phyloP scores from a whole-genome alignment of 2,113 vertebrate genomes.

The Conger conger region DNA sequence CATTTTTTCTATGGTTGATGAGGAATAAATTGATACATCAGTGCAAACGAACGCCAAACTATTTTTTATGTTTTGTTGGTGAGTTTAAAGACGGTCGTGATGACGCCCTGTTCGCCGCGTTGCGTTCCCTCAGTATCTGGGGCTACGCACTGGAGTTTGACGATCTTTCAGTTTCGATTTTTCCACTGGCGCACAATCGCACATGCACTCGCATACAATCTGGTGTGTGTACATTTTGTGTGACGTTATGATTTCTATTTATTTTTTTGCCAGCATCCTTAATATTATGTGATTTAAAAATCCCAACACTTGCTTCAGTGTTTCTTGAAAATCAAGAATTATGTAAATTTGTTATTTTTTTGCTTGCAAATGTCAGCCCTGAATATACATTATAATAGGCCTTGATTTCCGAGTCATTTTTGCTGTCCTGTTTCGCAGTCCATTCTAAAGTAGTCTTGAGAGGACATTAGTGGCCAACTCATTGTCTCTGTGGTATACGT shows the following conservation, averaged over 20 bases:
- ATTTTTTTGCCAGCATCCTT: neutral
- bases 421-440: neutral
- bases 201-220: neutral
- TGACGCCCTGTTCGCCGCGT: neutral
- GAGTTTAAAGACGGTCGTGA: neutral
- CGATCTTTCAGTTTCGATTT: neutral
- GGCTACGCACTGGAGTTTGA: neutral
- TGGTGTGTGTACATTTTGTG: neutral
- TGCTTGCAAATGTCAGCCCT: neutral
- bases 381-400: neutral
- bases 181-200: neutral
- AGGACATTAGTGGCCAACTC: neutral
- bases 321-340: neutral
- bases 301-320: neutral
- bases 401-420: neutral
- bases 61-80: constrained; percentile 11
- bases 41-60: constrained; percentile 12
- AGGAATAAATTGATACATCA: constrained; percentile 25
- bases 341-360: neutral
- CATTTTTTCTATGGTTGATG: constrained; percentile 16
- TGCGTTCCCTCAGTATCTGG: neutral
- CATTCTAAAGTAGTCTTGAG: neutral
- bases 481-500: neutral
- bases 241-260: neutral
- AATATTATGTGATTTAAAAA: neutral